Base-by-base conservation (phyloP, 1,140 invertebrate genomes). In the Zophobas morio region DNA sequence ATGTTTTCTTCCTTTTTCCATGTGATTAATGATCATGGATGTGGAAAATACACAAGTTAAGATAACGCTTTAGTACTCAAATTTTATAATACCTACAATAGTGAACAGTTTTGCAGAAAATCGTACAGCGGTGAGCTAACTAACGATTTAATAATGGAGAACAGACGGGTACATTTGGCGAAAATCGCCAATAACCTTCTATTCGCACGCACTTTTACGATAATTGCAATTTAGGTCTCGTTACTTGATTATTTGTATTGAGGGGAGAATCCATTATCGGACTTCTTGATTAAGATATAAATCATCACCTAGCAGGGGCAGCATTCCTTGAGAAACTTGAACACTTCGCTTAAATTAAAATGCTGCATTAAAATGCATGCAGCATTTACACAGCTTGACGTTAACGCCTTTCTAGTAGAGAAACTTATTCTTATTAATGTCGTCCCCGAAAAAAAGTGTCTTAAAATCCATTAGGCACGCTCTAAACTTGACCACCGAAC, bases 251-350 rank as follows among this genome's bases (percentile, higher is more conserved):
- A 81, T 82, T 80, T 80, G 75, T 77, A 79, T 80, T 66, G 77
- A 75, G 60, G 76, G 47, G 74, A 72, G 74, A 77, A 78, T 80
- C 79, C 79, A 80, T 80, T 80, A 80, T 78, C 79, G 76, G 81
- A 54, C 74, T 54, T 56, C 78, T 80, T 82, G 81, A 83, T 83
- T 81, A 81, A 83, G 82, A 81, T 79, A 82, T 83, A 83, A 83
- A 83, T 83, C 82, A 83, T 81, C 82, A 80, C 80, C 79, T 81
- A 75, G 75, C 75, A 78, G 79, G 76, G 75, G 53, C 71, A 54
- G 75, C 79, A 82, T 83, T 82, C 81, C 82, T 40, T 36, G 57
- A 71, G 71, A 76, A 81, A 81, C 57, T 78, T 77, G 77, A 80
- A 80, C 78, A 57, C 78, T 71, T 70, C 74, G 79, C 35, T 39